phyloP scores from a whole-genome alignment of 2,888 invertebrate species.

The Drosophila peninsularis region DNA sequence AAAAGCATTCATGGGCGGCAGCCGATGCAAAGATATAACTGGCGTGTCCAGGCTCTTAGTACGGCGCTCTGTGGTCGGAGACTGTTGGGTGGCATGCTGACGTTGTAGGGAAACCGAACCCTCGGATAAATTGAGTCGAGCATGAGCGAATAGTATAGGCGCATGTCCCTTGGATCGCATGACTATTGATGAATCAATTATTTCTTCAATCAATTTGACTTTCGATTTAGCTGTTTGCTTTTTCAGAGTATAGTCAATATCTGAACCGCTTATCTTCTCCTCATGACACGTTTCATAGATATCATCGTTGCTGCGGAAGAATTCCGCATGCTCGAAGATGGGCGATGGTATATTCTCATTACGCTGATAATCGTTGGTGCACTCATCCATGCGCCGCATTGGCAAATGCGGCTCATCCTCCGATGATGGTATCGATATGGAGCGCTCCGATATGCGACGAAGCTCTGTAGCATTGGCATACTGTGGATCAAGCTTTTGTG shows the following conservation, averaged over 20 bases:
- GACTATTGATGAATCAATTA: slow-evolving; percentile 88
- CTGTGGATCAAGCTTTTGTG: slow-evolving; percentile 88
- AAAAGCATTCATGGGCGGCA: slow-evolving; percentile 93
- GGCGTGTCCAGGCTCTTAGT: slow-evolving; percentile 94
- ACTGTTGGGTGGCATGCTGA: slow-evolving; percentile 90
- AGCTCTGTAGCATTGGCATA: slow-evolving; percentile 88
- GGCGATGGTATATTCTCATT: slow-evolving; percentile 88
- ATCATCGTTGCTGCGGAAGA: slow-evolving; percentile 87
- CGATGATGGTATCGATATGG: slow-evolving; percentile 91
- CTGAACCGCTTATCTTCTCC: slow-evolving; percentile 86
- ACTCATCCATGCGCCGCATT: slow-evolving; percentile 86
- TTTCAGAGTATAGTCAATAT: slow-evolving; percentile 85
- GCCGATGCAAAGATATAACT: slow-evolving; percentile 90
- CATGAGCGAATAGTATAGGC: slow-evolving; percentile 91
- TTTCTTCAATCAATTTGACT: slow-evolving; percentile 88
- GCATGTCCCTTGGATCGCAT: slow-evolving; percentile 90
- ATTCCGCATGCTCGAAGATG: slow-evolving; percentile 87
- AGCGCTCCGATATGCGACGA: slow-evolving; percentile 89
- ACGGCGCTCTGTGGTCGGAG: slow-evolving; percentile 90
- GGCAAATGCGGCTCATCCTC: slow-evolving; percentile 89
- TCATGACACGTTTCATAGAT: slow-evolving; percentile 83
- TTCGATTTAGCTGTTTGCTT: slow-evolving; percentile 82
- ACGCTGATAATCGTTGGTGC: slow-evolving; percentile 87
- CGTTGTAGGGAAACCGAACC: slow-evolving; percentile 91
- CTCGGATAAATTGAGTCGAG: slow-evolving; percentile 92